Conservation (phyloP, 2,888 invertebrate genomes). For the Drosophila greeni region DNA sequence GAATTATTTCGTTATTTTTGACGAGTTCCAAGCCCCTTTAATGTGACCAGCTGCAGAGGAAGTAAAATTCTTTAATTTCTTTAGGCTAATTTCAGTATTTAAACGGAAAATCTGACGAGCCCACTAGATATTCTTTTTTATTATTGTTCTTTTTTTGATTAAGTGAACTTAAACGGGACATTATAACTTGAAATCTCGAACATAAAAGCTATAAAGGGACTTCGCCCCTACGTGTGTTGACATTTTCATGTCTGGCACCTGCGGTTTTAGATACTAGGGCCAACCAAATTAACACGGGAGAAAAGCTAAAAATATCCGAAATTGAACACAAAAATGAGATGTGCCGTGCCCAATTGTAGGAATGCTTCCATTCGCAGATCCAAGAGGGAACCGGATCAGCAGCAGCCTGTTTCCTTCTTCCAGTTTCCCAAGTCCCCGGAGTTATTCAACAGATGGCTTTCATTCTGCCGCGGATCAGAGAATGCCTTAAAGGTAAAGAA, state of each 20-base stretch:
- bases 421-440: conserved; percentile 53
- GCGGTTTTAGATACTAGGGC: neutral
- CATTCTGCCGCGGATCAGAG: conserved; percentile 46
- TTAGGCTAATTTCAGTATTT: neutral
- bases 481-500: conserved; percentile 36
- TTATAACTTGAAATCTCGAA: neutral
- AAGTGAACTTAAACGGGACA: neutral
- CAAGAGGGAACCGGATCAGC: conserved; percentile 14
- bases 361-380: conserved; percentile 26
- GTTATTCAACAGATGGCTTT: conserved; percentile 44
- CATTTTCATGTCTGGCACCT: neutral
- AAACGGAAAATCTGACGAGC: neutral
- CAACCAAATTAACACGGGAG: neutral
- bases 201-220: neutral
- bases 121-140: neutral
- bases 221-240: neutral
- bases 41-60: neutral
- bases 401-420: conserved; percentile 48
- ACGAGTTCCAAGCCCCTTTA: neutral
- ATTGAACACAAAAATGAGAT: conserved; percentile 48
- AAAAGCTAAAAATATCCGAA: conserved; percentile 2
- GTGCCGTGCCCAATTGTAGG: conserved; percentile 51
- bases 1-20: neutral
- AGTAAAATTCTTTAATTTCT: too few relatives aligned
- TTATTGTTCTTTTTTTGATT: neutral